Percentiles rank a stretch among this genome's conserved stretches.
Conservation (phyloP, 2,888 invertebrate species). For the Clitarchus hookeri region DNA sequence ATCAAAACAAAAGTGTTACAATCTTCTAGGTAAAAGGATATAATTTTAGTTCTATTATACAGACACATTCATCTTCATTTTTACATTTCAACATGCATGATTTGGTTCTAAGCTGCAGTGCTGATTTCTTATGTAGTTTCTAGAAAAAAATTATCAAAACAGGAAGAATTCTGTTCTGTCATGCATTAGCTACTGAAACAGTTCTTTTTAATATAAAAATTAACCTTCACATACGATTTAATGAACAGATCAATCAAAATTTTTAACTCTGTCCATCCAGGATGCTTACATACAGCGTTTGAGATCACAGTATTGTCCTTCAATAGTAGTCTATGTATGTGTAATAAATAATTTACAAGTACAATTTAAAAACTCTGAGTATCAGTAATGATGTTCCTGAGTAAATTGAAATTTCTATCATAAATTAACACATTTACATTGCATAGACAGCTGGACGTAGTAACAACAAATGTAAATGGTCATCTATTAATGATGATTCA, state of each 20-base stretch:
- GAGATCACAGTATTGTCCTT: constrained; percentile 5
- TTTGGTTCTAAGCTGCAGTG: not conserved
- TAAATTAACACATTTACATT: no score
- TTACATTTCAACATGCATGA: not conserved
- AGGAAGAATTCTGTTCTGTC: not conserved
- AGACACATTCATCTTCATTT: not conserved
- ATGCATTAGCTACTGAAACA: not conserved
- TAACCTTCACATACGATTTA: not conserved
- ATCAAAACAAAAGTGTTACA: not conserved
- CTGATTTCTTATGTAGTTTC: not conserved
- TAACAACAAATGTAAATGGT: no score
- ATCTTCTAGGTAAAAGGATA: not conserved
- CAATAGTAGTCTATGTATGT: not conserved
- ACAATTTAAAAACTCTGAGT: no score
- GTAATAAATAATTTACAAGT: no score
- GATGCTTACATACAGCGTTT: not conserved
- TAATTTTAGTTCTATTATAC: not conserved
- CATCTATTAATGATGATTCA: no score
- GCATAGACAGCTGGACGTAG: no score
- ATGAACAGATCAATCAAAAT: not conserved
- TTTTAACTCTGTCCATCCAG: not conserved
- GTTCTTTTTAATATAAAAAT: not conserved
- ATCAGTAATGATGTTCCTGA: no score
- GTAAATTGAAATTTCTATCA: no score
- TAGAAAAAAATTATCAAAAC: not conserved